Base-by-base conservation (phyloP, 1,140 invertebrate genomes). In the Tyrophagus putrescentiae region DNA sequence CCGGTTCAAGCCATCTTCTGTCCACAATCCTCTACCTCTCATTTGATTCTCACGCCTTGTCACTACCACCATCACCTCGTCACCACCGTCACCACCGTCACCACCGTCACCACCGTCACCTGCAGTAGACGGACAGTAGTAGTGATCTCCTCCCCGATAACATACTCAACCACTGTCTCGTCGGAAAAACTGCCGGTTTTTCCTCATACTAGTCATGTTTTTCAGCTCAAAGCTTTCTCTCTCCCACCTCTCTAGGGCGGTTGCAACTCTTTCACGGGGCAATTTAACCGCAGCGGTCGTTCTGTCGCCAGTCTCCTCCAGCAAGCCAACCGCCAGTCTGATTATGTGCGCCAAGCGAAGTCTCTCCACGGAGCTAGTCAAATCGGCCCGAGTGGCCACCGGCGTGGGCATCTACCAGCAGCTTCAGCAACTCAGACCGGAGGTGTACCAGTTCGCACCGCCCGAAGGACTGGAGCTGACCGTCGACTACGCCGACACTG, bases 401-500 rank as follows among this genome's bases (percentile, higher is more conserved):
- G 25, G 56, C 29, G 56, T 34, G 25, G 29, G 33, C 27, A 41
- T 58, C n/a, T 58, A 45, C 23, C 18, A 58, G 41, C 25, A 58
- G 5, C 23, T 58, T 34, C 34, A 27, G n/a, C 33, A 58, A 58
- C 16, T 16, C 11, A 18, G 33, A 42, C 56, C 56, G 16, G 18
- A 39, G 23, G 25, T 58, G 9, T 58, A 58, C 29, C 56, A 29
- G n/a, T 41, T 42, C 29, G 33, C 29, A 23, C 21, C 56, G 4
- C 4, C 34, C 3, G 34, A 41, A 28, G 56, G 56, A 11, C 23
- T 58, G n/a, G 34, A 41, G 1, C 23, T 58, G 31, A 42, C 29
- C 21, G 31, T 58, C 32, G 29, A 58, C 18, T 58, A 58, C 45
- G 56, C 32, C 23, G 56, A 58, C 21, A 58, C 56, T 13, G 11